These are phyloP conservation scores for Nymphalis urticae DNA, from an alignment of 2,888 invertebrate species.

Conservation along the genomic window DNA sequence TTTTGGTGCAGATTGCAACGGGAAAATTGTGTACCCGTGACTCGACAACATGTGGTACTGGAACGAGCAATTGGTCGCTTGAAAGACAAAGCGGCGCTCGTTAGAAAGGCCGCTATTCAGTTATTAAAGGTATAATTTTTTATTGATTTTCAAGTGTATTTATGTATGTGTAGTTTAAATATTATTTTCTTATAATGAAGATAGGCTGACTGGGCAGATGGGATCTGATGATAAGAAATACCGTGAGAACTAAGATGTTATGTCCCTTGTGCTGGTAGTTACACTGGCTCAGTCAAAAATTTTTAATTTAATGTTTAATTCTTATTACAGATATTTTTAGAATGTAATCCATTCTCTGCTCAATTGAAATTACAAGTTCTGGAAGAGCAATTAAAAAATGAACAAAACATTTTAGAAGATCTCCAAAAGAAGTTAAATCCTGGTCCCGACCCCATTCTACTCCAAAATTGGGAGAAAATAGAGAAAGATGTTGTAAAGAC, in stretches of 20 bases:
- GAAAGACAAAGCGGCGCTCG: constrained; percentile 90
- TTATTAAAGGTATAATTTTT: constrained; percentile 80
- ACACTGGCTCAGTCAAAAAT: too few relatives aligned
- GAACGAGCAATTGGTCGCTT: constrained; percentile 86
- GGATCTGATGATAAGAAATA: too few relatives aligned
- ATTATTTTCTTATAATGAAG: too few relatives aligned
- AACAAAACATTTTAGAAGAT: constrained; percentile 83
- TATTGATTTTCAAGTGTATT: background rate
- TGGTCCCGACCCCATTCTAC: constrained; percentile 67
- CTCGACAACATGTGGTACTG: constrained; percentile 85
- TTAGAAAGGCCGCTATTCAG: constrained; percentile 91
- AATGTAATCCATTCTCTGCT: constrained; percentile 92
- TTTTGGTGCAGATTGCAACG: constrained; percentile 90
- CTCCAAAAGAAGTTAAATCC: constrained; percentile 78
- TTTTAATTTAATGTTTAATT: constrained; percentile 14
- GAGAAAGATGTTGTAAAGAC: constrained; percentile 73
- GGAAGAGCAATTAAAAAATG: constrained; percentile 81
- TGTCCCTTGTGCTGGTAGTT: too few relatives aligned
- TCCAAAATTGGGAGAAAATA: constrained; percentile 79
- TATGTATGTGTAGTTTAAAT: too few relatives aligned
- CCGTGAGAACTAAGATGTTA: too few relatives aligned
- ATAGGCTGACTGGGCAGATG: background rate
- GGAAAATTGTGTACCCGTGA: constrained; percentile 89
- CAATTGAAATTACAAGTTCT: constrained; percentile 83
- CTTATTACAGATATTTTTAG: constrained; percentile 84